A percentile compares a stretch with the other conserved stretches of the same genome.
phyloP scores from a whole-genome alignment of 1,140 invertebrate species.

The Chymomyza costata region DNA sequence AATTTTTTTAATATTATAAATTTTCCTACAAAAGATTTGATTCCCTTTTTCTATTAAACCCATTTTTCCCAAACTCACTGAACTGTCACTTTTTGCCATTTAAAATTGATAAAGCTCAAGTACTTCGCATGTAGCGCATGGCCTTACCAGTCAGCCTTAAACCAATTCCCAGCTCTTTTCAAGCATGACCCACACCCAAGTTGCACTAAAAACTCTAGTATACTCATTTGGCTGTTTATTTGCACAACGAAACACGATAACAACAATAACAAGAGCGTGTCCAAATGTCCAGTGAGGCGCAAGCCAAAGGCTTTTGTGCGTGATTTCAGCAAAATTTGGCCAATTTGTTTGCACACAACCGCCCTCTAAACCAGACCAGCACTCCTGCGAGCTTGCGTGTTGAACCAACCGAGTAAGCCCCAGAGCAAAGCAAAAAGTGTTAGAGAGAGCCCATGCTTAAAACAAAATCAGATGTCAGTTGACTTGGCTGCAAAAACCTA shows the following conservation, averaged over 20 bases:
- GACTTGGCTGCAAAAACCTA: not conserved
- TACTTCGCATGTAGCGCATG: too few species aligned
- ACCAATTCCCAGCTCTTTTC: not conserved
- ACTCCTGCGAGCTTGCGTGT: not conserved
- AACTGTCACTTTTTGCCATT: too few species aligned
- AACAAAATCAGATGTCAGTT: constrained; percentile 51
- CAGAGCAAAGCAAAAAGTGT: constrained; percentile 4
- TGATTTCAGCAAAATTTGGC: constrained; percentile 65
- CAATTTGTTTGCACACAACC: constrained; percentile 35
- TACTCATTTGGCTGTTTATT: constrained; percentile 72
- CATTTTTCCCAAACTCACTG: too few species aligned
- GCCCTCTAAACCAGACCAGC: not conserved
- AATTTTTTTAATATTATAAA: too few species aligned
- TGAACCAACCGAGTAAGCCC: not conserved
- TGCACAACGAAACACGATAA: constrained; percentile 66
- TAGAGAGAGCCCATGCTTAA: constrained; percentile 7
- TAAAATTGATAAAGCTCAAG: too few species aligned
- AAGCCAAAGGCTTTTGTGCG: constrained; percentile 31
- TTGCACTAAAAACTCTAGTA: constrained; percentile 46
- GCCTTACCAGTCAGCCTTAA: not conserved
- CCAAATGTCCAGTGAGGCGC: constrained; percentile 32
- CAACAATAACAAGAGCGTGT: constrained; percentile 55
- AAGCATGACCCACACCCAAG: not conserved
- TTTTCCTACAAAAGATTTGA: too few species aligned
- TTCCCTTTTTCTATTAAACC: too few species aligned